Evolutionary conservation across 2,797 vertebrate genomes (phyloP).

Genomic region (Alexandromys oeconomus): DNA sequence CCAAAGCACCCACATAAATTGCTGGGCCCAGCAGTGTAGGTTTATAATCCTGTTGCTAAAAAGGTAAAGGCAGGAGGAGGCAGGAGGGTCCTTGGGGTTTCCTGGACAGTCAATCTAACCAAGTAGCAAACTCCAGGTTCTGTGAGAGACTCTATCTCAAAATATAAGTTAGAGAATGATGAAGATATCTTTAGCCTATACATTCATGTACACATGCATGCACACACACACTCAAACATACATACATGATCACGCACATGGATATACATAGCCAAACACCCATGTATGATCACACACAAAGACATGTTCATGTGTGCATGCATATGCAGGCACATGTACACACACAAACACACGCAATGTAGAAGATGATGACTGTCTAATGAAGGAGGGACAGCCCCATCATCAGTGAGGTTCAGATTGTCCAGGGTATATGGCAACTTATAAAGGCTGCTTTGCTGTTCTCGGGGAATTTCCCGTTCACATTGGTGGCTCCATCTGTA

Average conservation of each 20-base stretch:
- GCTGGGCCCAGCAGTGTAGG: neutral
- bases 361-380: neutral
- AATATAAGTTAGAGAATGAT: neutral
- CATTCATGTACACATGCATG: neutral
- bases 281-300: neutral
- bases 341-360: neutral
- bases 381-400: neutral
- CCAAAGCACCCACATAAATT: neutral
- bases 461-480: neutral
- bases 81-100: neutral
- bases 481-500: too few species aligned
- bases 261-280: too few species aligned
- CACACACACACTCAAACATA: neutral
- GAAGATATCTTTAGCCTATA: neutral
- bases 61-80: neutral
- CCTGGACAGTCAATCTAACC: neutral
- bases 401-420: neutral
- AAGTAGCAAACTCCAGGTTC: neutral
- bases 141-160: neutral
- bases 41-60: neutral
- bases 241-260: neutral
- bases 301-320: neutral
- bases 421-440: neutral
- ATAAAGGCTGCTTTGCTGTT: neutral
- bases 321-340: neutral